Evolutionary conservation across 2,797 vertebrate genomes (phyloP).

Genomic region (Halcyon leucocephala): DNA sequence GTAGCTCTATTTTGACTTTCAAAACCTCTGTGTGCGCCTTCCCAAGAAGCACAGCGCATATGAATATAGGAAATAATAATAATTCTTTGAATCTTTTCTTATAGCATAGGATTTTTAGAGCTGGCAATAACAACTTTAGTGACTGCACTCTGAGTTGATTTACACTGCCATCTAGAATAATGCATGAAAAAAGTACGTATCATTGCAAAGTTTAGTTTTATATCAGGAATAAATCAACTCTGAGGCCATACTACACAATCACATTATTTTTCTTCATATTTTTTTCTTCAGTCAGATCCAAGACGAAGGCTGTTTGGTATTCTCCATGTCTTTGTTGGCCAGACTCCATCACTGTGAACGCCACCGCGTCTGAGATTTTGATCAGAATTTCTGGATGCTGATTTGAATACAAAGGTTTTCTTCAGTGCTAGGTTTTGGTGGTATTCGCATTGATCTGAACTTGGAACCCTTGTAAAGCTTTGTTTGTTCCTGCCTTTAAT

Average conservation of each 20-base stretch:
- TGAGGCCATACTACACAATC: neutral
- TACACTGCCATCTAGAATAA: slow-evolving; percentile 56
- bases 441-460: neutral
- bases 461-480: neutral
- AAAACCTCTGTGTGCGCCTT: neutral
- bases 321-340: neutral
- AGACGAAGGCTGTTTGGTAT: neutral
- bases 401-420: neutral
- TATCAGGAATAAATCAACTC: slow-evolving; percentile 4
- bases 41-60: neutral
- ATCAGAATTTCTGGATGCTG: neutral
- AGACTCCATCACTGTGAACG: neutral
- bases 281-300: neutral
- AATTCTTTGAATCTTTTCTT: neutral
- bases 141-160: slow-evolving; percentile 5
- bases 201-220: neutral
- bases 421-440: neutral
- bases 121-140: slow-evolving; percentile 28
- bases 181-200: neutral
- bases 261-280: neutral
- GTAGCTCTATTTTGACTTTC: neutral
- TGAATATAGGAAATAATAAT: neutral
- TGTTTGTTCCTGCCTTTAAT: neutral
- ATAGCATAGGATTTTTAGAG: neutral
- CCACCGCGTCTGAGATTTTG: fast-evolving